These are phyloP conservation scores for Limnodromus scolopaceus DNA, from an alignment of 2,797 vertebrate genomes.

Conservation along the genomic window DNA sequence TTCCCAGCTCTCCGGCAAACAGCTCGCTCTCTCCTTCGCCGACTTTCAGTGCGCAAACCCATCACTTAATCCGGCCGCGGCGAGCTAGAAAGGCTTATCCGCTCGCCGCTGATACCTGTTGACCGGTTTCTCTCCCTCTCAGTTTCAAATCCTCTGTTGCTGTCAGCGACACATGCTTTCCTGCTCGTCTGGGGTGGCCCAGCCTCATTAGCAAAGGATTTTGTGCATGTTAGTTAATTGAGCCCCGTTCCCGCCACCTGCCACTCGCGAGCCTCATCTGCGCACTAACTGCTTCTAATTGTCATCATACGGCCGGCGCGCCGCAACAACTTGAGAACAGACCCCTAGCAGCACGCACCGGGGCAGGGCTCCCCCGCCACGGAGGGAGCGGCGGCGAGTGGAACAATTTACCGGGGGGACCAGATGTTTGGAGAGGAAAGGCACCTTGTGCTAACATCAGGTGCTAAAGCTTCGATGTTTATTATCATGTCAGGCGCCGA, in stretches of 20 bases:
- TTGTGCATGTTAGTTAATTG: slow-evolving; percentile 92
- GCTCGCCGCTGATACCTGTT: slow-evolving; percentile 65
- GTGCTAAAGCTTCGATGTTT: slow-evolving; percentile 19
- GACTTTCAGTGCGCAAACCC: not conserved
- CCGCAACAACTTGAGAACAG: slow-evolving; percentile 93
- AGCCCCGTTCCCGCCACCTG: slow-evolving; percentile 87
- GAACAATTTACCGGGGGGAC: slow-evolving; percentile 79
- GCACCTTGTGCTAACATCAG: slow-evolving; percentile 60
- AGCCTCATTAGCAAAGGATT: slow-evolving; percentile 92
- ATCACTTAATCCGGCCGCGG: rapidly evolving
- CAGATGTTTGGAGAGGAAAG: slow-evolving; percentile 87
- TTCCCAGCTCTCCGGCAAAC: not conserved
- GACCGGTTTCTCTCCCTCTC: slow-evolving; percentile 24
- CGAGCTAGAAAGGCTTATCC: not conserved
- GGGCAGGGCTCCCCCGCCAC: slow-evolving; percentile 29
- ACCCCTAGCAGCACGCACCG: slow-evolving; percentile 80
- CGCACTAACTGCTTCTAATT: slow-evolving; percentile 91
- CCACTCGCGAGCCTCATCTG: slow-evolving; percentile 86
- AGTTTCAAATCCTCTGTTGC: slow-evolving; percentile 57
- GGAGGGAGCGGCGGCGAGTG: slow-evolving; percentile 68
- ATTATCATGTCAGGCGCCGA: not conserved
- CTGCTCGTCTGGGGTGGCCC: slow-evolving; percentile 75
- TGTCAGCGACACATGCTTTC: slow-evolving; percentile 69
- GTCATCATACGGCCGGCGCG: slow-evolving; percentile 90
- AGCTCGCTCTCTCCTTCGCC: not conserved